These are phyloP conservation scores for Drosophila emarginata DNA, from an alignment of 2,888 invertebrate genomes.

Conservation along the genomic window DNA sequence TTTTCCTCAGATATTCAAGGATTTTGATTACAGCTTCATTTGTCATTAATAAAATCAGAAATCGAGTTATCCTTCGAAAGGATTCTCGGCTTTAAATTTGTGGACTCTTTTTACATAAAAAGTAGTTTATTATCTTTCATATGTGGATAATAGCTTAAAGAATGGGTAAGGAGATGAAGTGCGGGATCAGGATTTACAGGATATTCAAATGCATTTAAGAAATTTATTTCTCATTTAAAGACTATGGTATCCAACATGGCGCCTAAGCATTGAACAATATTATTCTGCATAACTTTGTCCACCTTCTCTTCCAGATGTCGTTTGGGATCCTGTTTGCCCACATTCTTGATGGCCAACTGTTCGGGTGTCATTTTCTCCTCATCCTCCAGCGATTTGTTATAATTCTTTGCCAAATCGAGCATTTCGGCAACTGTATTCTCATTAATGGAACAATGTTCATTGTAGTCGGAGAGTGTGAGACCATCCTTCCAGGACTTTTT, in stretches of 20 bases:
- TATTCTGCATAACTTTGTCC: constrained; percentile 97
- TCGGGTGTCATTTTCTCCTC: constrained; percentile 99
- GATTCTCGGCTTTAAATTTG: neutral
- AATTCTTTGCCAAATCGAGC: constrained; percentile 98
- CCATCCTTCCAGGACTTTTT: constrained; percentile 99
- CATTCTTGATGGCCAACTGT: constrained; percentile 99
- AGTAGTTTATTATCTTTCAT: constrained; percentile 53
- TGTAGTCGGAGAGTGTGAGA: constrained; percentile 93
- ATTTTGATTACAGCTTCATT: too few species aligned
- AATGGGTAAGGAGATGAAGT: constrained; percentile 32
- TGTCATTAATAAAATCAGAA: too few species aligned
- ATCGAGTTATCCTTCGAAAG: too few species aligned
- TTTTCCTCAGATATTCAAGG: too few species aligned
- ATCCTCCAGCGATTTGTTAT: constrained; percentile 98
- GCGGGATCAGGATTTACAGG: constrained; percentile 11
- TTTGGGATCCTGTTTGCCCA: constrained; percentile 99
- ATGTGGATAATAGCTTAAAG: constrained; percentile 33
- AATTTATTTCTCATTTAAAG: constrained; percentile 86
- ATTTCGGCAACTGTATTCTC: constrained; percentile 97
- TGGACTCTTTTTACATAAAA: constrained; percentile 38
- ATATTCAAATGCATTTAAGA: constrained; percentile 45
- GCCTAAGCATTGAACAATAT: constrained; percentile 98
- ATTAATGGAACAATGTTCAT: constrained; percentile 95
- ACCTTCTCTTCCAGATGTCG: constrained; percentile 99
- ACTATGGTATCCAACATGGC: constrained; percentile 97